Conservation (phyloP, 2,113 vertebrate genomes). For the Halichoeres trimaculatus region DNA sequence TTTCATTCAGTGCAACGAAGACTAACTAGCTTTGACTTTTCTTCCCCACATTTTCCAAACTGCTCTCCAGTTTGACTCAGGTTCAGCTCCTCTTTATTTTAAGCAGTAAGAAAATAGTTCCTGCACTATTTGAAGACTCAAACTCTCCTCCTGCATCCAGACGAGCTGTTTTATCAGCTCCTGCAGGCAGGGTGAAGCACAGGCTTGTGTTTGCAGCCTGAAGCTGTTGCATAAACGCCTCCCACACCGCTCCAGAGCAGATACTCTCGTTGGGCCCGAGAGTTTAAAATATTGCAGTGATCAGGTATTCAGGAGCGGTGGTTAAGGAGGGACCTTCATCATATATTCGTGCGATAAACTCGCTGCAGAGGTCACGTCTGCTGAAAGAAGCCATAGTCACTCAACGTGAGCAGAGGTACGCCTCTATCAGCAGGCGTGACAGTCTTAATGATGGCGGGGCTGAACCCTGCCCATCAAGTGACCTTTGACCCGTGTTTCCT, state of each 20-base stretch:
- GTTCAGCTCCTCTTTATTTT: background rate
- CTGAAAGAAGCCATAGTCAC: slow-evolving; percentile 23
- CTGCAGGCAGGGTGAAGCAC: slow-evolving; percentile 44
- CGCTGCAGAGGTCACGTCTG: slow-evolving; percentile 31
- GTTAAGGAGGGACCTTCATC: slow-evolving; percentile 11
- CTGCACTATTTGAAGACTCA: background rate
- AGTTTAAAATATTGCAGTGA: slow-evolving; percentile 53
- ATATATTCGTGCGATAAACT: slow-evolving; percentile 39
- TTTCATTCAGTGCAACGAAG: too few relatives aligned
- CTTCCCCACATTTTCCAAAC: background rate
- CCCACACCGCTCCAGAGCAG: slow-evolving; percentile 41
- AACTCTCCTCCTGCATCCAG: slow-evolving; percentile 1
- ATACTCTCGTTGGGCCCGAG: slow-evolving; percentile 28
- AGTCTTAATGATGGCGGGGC: background rate
- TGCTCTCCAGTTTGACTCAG: background rate
- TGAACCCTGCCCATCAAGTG: slow-evolving; percentile 9
- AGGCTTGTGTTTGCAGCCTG: slow-evolving; percentile 38
- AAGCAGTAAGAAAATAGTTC: background rate
- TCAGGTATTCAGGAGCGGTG: slow-evolving; percentile 33
- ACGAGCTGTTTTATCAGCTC: background rate
- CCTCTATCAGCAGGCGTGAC: background rate
- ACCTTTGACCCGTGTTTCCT: slow-evolving; percentile 49
- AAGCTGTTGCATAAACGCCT: slow-evolving; percentile 59
- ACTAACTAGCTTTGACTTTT: background rate
- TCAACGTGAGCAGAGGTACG: slow-evolving; percentile 3